A percentile compares a stretch with the other conserved stretches of the same genome.
Conservation (phyloP, 2,797 vertebrate species). For the Cephalopachus bancanus region DNA sequence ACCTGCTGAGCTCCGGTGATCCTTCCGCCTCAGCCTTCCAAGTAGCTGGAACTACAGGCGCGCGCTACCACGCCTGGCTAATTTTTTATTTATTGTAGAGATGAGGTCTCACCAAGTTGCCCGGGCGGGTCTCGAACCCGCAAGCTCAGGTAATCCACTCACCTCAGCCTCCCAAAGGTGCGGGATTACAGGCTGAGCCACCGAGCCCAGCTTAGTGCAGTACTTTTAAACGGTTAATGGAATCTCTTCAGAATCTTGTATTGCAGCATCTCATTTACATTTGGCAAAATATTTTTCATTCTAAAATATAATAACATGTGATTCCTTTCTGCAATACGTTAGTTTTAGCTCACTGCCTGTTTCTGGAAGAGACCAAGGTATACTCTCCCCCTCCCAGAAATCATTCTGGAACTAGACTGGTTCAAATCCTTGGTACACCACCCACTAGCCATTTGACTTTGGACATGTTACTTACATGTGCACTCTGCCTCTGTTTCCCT, state of each 20-base stretch:
- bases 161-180: too few relatives aligned
- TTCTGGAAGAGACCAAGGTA: background rate
- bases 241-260: background rate
- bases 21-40: too few relatives aligned
- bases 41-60: too few relatives aligned
- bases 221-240: background rate
- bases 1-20: too few relatives aligned
- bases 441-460: background rate
- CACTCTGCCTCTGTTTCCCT: background rate
- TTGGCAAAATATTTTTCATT: background rate
- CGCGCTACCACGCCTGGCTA: too few relatives aligned
- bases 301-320: background rate
- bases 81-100: too few relatives aligned
- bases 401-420: background rate
- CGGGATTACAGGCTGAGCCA: too few relatives aligned
- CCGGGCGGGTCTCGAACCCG: too few relatives aligned
- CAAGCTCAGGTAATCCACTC: too few relatives aligned
- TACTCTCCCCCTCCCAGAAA: background rate
- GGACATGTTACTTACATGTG: background rate
- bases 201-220: background rate
- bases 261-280: background rate
- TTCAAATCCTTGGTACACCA: background rate
- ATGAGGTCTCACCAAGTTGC: too few relatives aligned
- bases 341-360: background rate
- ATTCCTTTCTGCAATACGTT: background rate